These are phyloP conservation scores for Ernsta delagoae DNA, from an alignment of 2,888 invertebrate genomes.

Conservation along the genomic window DNA sequence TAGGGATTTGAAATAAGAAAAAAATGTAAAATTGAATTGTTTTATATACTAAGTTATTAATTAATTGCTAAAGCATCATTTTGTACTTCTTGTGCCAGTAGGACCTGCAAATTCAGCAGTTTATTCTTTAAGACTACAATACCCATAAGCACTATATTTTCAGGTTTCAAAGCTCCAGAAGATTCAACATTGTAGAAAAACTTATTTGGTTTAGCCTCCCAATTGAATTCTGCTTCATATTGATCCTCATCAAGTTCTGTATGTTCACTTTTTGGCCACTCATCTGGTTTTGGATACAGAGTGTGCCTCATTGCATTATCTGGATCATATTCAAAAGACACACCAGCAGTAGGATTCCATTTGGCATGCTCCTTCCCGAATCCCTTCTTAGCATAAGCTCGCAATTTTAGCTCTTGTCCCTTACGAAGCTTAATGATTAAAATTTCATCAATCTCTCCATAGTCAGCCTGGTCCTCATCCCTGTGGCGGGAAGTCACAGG, in stretches of 20 bases:
- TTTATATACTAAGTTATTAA: no score
- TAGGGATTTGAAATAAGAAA: no score
- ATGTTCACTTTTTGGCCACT: slow-evolving; percentile 99
- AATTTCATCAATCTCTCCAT: slow-evolving; percentile 96
- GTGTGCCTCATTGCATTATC: slow-evolving; percentile 99
- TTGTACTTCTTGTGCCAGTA: slow-evolving; percentile 94
- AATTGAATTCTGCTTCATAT: slow-evolving; percentile 96
- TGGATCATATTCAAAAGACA: slow-evolving; percentile 99
- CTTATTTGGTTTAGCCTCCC: slow-evolving; percentile 98
- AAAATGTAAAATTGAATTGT: no score
- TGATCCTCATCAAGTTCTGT: slow-evolving; percentile 96
- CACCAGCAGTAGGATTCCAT: slow-evolving; percentile 99
- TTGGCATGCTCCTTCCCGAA: slow-evolving; percentile 99
- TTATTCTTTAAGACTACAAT: slow-evolving; percentile 97
- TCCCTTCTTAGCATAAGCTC: slow-evolving; percentile 98
- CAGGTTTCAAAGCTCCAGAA: slow-evolving; percentile 96
- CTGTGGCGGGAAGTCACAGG: slow-evolving; percentile 97
- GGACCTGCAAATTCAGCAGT: slow-evolving; percentile 96
- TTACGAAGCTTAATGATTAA: slow-evolving; percentile 89
- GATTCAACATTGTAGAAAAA: slow-evolving; percentile 99
- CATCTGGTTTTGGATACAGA: slow-evolving; percentile 97
- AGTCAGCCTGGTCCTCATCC: slow-evolving; percentile 96
- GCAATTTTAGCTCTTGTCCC: slow-evolving; percentile 96
- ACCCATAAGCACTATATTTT: slow-evolving; percentile 98
- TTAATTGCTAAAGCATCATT: slow-evolving; percentile 92